Evolutionary conservation across 2,797 vertebrate genomes (phyloP).

Genomic region (Typhlichthys eigenmanni): DNA sequence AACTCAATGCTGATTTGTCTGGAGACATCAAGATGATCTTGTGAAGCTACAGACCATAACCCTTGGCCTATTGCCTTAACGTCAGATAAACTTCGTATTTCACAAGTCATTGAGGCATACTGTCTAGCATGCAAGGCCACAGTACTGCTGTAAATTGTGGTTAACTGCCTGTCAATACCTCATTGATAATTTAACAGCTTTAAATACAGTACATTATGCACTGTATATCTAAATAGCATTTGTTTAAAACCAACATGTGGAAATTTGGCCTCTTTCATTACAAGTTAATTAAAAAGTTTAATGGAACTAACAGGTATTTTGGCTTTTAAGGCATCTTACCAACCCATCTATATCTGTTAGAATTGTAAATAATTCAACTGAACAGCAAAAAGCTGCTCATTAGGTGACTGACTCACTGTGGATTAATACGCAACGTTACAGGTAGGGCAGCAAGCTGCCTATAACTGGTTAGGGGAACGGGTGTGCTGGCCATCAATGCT

Average conservation of each 20-base stretch:
- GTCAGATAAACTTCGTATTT: conserved; percentile 2
- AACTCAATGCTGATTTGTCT: too few species aligned
- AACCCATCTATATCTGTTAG: neutral
- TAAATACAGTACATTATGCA: conserved; percentile 5
- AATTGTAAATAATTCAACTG: neutral
- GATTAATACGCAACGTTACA: neutral
- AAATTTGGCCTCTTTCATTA: too few species aligned
- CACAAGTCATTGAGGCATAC: neutral
- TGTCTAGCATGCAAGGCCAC: too few species aligned
- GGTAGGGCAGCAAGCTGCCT: conserved; percentile 1
- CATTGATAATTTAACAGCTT: conserved; percentile 32
- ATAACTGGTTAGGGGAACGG: neutral
- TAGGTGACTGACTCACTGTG: conserved; percentile 3
- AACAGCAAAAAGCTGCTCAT: neutral
- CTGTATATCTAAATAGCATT: neutral
- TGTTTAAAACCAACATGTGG: neutral
- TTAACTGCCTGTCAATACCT: conserved; percentile 3
- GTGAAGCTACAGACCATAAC: neutral
- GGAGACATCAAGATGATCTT: too few species aligned
- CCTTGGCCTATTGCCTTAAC: neutral
- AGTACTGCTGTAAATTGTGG: too few species aligned
- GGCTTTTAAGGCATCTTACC: too few species aligned
- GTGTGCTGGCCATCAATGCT: neutral
- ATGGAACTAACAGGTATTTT: too few species aligned
- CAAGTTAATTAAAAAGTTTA: too few species aligned